A percentile compares a stretch with the other conserved stretches of the same genome.
Evolutionary conservation across 1,140 invertebrate species (phyloP).

Genomic region (Drosophila tropicalis): DNA sequence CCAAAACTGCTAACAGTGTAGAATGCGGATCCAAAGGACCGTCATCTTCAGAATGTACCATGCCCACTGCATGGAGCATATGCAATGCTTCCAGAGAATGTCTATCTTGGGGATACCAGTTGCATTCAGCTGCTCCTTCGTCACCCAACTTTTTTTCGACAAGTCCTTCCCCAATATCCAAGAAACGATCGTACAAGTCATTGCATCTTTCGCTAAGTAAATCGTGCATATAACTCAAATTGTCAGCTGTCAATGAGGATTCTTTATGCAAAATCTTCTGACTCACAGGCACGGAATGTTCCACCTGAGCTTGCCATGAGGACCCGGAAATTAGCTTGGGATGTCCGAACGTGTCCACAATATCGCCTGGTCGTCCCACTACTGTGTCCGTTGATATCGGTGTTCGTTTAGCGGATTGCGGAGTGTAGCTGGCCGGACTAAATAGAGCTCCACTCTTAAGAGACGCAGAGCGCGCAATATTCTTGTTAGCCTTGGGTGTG

Average conservation of each 20-base stretch:
- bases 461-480: conserved; percentile 11
- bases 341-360: conserved; percentile 64
- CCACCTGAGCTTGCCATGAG: conserved; percentile 51
- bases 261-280: conserved; percentile 58
- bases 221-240: conserved; percentile 67
- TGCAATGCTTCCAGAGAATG: conserved; percentile 59
- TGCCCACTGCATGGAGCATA: conserved; percentile 85
- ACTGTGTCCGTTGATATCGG: neutral
- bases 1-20: conserved; percentile 88
- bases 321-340: conserved; percentile 53
- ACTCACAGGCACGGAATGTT: conserved; percentile 49
- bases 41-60: conserved; percentile 89
- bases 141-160: conserved; percentile 61
- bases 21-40: conserved; percentile 88
- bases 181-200: conserved; percentile 52
- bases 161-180: conserved; percentile 51
- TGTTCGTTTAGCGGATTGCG: conserved; percentile 49
- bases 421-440: conserved; percentile 63
- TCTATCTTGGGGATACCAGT: conserved; percentile 66
- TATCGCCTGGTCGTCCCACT: conserved; percentile 51
- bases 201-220: conserved; percentile 58
- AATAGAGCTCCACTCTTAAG: conserved; percentile 54
- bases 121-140: conserved; percentile 50
- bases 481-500: conserved; percentile 53
- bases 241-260: conserved; percentile 37